Conservation (phyloP, 2,888 invertebrate genomes). For the Nebria salina region DNA sequence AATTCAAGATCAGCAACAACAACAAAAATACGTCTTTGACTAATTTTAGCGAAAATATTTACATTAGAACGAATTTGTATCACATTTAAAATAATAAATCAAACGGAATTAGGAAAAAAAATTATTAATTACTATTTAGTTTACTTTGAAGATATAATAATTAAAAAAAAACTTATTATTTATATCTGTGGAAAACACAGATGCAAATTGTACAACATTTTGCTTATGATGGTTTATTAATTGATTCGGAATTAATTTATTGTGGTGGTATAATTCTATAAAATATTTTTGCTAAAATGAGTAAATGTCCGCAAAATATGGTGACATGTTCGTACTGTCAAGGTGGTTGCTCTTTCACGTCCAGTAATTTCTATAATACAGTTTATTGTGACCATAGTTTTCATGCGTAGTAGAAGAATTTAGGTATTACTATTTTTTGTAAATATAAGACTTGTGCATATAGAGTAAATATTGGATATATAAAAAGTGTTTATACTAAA, state of each 20-base stretch:
- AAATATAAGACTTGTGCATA: conserved; percentile 64
- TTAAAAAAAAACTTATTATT: too few species aligned
- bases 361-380: conserved; percentile 61
- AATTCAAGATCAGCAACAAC: conserved; percentile 25
- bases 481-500: conserved; percentile 61
- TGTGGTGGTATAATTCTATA: neutral
- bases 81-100: too few species aligned
- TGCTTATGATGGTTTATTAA: too few species aligned
- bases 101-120: neutral
- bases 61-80: too few species aligned
- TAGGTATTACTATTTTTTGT: conserved; percentile 56
- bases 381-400: conserved; percentile 51
- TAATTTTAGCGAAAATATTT: neutral
- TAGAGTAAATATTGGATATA: conserved; percentile 62
- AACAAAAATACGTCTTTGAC: neutral
- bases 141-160: too few species aligned
- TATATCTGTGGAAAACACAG: too few species aligned
- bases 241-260: neutral
- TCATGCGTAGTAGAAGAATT: conserved; percentile 41
- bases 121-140: neutral
- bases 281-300: neutral
- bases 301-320: neutral
- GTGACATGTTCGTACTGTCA: conserved; percentile 59
- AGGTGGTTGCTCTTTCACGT: conserved; percentile 59
- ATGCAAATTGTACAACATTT: too few species aligned